A percentile compares a stretch with the other conserved stretches of the same genome.
These are phyloP conservation scores for Scelioninae gen. 1 DNA, from an alignment of 2,888 invertebrate genomes.

Conservation along the genomic window DNA sequence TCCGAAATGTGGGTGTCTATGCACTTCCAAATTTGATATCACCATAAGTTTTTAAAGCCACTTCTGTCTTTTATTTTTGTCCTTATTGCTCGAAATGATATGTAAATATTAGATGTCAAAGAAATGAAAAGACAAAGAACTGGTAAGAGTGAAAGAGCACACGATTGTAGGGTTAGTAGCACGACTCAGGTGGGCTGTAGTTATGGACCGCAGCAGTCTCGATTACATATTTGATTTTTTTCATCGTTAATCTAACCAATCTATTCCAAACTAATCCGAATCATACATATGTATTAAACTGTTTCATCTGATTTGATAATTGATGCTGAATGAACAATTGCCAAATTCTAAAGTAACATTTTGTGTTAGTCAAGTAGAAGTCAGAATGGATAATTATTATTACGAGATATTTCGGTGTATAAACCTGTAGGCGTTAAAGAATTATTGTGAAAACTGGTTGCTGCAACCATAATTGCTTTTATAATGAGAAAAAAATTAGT, in stretches of 20 bases:
- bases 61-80: not conserved
- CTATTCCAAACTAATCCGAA: slow-evolving; percentile 4
- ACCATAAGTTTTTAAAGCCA: not conserved
- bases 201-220: slow-evolving; percentile 53
- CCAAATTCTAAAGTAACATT: slow-evolving; percentile 2
- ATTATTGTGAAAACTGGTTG: too few relatives aligned
- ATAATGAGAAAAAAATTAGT: too few relatives aligned
- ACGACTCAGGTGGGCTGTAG: slow-evolving; percentile 52
- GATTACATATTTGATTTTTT: slow-evolving; percentile 42
- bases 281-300: slow-evolving; percentile 10
- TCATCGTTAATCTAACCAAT: slow-evolving; percentile 26
- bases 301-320: not conserved
- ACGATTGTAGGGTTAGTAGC: slow-evolving; percentile 46
- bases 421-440: too few relatives aligned
- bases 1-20: not conserved
- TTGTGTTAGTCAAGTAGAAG: not conserved
- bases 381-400: not conserved
- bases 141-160: not conserved
- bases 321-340: slow-evolving; percentile 3
- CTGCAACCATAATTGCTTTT: too few relatives aligned
- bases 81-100: not conserved
- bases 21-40: not conserved
- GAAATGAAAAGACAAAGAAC: slow-evolving; percentile 6
- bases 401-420: not conserved
- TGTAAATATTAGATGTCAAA: not conserved